Conservation (phyloP, 2,113 vertebrate species). For the Phyllopteryx taeniolatus region DNA sequence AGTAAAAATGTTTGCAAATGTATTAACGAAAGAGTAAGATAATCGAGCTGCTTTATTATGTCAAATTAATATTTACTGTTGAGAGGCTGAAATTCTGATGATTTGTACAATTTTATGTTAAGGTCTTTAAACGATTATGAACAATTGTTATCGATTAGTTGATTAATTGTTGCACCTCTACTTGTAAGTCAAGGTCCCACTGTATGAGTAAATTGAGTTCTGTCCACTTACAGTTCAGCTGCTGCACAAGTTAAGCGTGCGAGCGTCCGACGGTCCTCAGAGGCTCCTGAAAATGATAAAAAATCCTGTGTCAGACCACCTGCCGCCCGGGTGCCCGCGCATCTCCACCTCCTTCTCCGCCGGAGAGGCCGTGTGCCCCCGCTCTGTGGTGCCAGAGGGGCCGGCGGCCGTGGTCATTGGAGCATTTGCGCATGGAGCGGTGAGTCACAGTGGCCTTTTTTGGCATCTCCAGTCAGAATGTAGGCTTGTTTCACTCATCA, state of each 20-base stretch:
- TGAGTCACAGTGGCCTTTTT: slow-evolving; percentile 56
- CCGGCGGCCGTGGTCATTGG: slow-evolving; percentile 88
- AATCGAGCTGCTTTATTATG: no score
- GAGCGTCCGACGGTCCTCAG: slow-evolving; percentile 93
- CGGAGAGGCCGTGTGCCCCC: slow-evolving; percentile 69
- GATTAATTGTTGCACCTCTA: not conserved
- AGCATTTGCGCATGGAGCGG: slow-evolving; percentile 92
- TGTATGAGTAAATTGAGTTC: not conserved
- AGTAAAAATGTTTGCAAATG: no score
- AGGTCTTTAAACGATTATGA: no score
- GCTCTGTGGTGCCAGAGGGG: slow-evolving; percentile 80
- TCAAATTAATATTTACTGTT: no score
- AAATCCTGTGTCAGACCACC: slow-evolving; percentile 91
- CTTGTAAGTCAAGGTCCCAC: not conserved
- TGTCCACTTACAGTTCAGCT: slow-evolving; percentile 82
- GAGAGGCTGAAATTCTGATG: no score
- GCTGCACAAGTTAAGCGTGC: slow-evolving; percentile 92
- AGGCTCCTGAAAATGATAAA: slow-evolving; percentile 93
- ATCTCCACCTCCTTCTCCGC: slow-evolving; percentile 83
- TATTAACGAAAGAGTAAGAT: no score
- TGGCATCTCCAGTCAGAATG: not conserved
- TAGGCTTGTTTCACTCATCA: slow-evolving; percentile 4
- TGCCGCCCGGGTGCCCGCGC: slow-evolving; percentile 89
- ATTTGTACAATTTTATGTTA: no score
- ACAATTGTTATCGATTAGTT: no score